Evolutionary conservation across 2,888 invertebrate genomes (phyloP), one percentile per base, ranked within the genome.

Genomic region (Drosophila lacicola): DNA sequence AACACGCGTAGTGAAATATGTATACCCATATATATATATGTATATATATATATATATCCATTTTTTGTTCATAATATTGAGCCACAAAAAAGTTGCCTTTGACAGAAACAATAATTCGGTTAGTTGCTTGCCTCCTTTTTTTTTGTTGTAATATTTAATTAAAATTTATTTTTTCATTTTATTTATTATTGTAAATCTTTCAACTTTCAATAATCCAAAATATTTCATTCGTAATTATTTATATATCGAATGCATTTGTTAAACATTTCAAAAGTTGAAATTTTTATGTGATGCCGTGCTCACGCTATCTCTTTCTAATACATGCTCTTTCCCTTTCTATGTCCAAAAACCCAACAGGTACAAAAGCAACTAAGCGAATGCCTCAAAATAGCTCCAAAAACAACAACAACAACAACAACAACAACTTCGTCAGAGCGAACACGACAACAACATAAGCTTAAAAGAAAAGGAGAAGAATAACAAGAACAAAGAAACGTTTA

Each of bases 281-380:
- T 33, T 29, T 51, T 25, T 14, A 39, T 34, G 42, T 42, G n/a
- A 21, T 49, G n/a, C 3, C 29, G 41, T 8, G 14, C 5, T 3
- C n/a, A 39, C 41, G 56, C 68, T 21, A 50, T 60, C 71, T 57
- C 68, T 61, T 54, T 74, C 66, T 74, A 74, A 74, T 70, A 47
- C 41, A 64, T 75, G 60, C n/a, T 57, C 21, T 53, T 21, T 57
- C 39, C 66, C 60, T 70, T 34, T 67, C 44, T 51, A 25, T 47
- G 56, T 29, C 44, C 45, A 10, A 33, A 17, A 37, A 42, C 19
- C 19, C 42, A 72, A 74, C 68, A 78, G 70, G 74, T 78, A 79
- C 78, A 77, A 78, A 74, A 77, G 65, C 60, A 74, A 74, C 57
- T 74, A 74, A 74, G 47, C 61, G 70, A 70, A 57, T 46, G 47